phyloP scores from a whole-genome alignment of 2,113 vertebrate species.

The Nanorana parkeri region DNA sequence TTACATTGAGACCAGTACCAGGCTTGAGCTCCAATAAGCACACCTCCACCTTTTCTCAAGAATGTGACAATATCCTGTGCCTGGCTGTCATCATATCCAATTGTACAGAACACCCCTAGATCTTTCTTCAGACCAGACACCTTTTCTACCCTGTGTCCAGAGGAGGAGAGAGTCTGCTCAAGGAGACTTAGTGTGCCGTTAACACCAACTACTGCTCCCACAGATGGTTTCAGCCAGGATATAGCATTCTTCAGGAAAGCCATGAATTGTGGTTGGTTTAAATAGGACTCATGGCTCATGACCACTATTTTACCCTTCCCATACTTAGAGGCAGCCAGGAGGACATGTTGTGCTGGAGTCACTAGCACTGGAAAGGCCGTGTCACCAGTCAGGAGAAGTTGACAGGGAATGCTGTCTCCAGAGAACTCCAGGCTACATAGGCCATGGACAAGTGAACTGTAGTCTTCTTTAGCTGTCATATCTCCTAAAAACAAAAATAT shows the following conservation, averaged over 20 bases:
- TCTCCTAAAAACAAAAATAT: neutral
- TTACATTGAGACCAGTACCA: slow-evolving; percentile 78
- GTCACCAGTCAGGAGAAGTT: slow-evolving; percentile 72
- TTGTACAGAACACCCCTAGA: slow-evolving; percentile 77
- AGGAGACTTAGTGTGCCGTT: slow-evolving; percentile 67
- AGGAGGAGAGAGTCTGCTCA: slow-evolving; percentile 68
- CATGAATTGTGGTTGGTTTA: slow-evolving; percentile 71
- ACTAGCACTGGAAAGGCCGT: slow-evolving; percentile 73
- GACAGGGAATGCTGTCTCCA: slow-evolving; percentile 58
- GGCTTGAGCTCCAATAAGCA: slow-evolving; percentile 85
- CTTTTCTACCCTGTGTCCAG: slow-evolving; percentile 59
- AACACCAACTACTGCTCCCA: slow-evolving; percentile 70
- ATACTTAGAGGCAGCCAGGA: slow-evolving; percentile 76
- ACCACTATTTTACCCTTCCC: slow-evolving; percentile 82
- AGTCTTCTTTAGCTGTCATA: slow-evolving; percentile 59
- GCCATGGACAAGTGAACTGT: slow-evolving; percentile 66
- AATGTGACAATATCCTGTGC: slow-evolving; percentile 74
- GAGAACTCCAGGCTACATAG: slow-evolving; percentile 67
- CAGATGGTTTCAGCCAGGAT: slow-evolving; percentile 80
- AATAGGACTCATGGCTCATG: slow-evolving; percentile 79
- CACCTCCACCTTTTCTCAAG: slow-evolving; percentile 80
- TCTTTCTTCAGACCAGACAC: slow-evolving; percentile 61
- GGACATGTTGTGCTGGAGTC: slow-evolving; percentile 70
- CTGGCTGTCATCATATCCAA: slow-evolving; percentile 72
- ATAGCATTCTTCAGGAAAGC: slow-evolving; percentile 80